Evolutionary conservation across 2,113 vertebrate genomes (phyloP), one percentile per base, ranked within the genome.

Genomic region (Zootoca vivipara): DNA sequence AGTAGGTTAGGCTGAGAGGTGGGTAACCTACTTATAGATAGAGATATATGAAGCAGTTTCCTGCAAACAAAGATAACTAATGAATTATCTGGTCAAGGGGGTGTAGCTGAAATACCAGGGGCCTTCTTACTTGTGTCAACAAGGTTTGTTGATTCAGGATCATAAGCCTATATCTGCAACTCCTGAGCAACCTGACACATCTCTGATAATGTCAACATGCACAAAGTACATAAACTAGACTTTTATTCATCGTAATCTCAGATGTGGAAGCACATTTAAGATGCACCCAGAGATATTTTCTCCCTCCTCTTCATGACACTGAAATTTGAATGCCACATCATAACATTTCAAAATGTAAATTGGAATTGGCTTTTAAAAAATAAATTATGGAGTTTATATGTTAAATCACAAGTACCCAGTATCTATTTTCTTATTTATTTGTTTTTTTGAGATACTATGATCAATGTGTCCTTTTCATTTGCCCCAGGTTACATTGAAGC

Each of bases 401-500:
- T 5, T 80, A 40, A 12, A 0, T 56, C 46, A 62, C 9, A 38
- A 80, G 4, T 4, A 46, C 62, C 42, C 18, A 89, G 33, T 89
- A 62, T 18, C 22, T n/a, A 22, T 0, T 78, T 80, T 33, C 85
- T 16, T 33, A 22, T 16, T 65, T 24, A 3, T 75, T 22, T 74
- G 2, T 28, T 26, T 28, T 28, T 65, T 75, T 28, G 58, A 72
- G 35, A 79, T 13, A 1, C 18, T 86, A 58, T 2, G 8, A 95
- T 78, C 74, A 88, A 0, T 58, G 0, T 94, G 56, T 89, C 46
- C 7, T 92, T 93, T 83, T 38, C 91, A 58, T 94, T 88, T 91
- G 22, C 92, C 78, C 0, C 86, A 99, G 99, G 99, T 95, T 99
- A 99, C 93, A 97, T 99, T 1, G 98, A 99, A 96, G 99, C 99